Conservation (phyloP, 2,113 vertebrate genomes). For the Rhinolophus sinicus region DNA sequence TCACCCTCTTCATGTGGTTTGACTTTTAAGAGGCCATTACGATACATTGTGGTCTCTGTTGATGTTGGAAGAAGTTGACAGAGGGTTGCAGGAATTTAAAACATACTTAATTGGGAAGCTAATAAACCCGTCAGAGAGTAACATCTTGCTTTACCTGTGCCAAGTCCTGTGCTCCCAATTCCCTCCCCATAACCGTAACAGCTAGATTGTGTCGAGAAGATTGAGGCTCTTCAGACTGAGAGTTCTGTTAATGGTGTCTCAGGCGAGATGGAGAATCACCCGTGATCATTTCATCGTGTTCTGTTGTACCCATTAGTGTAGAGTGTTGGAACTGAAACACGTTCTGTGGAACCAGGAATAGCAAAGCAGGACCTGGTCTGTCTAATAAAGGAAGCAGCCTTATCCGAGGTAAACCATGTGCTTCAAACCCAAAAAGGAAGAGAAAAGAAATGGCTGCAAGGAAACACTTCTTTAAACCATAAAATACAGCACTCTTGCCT, state of each 20-base stretch:
- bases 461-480: background rate
- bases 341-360: background rate
- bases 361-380: background rate
- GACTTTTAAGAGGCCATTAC: background rate
- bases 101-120: background rate
- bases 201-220: background rate
- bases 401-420: background rate
- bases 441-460: background rate
- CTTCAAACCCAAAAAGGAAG: background rate
- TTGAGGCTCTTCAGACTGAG: background rate
- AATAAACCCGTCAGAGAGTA: background rate
- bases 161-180: background rate
- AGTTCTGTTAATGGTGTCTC: background rate
- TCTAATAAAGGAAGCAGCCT: background rate
- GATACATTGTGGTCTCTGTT: background rate
- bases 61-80: background rate
- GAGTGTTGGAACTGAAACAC: background rate
- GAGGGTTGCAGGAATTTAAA: background rate
- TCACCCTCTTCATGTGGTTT: background rate
- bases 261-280: background rate
- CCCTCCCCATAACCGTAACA: background rate
- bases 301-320: background rate
- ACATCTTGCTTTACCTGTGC: background rate
- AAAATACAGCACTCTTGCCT: background rate
- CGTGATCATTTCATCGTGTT: constrained; percentile 50